phyloP scores from a whole-genome alignment of 2,888 invertebrate genomes.

The Nyleta sp. region DNA sequence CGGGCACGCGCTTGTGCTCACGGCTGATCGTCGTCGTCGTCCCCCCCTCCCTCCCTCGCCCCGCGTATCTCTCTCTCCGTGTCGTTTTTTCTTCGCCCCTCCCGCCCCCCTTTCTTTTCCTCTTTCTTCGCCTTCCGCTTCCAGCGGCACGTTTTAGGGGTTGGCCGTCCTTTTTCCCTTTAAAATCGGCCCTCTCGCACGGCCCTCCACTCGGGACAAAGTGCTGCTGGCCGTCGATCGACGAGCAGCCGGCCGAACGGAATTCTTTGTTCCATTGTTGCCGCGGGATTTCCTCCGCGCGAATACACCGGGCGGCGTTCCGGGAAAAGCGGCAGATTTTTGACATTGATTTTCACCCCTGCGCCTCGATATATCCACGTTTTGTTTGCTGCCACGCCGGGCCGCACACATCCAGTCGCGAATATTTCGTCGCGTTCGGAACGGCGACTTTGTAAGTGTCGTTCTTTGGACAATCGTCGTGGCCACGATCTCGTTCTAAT shows the following conservation, averaged over 20 bases:
- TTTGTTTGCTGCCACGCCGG: constrained; percentile 6
- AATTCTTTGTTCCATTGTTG: constrained; percentile 70
- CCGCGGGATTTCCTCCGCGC: constrained; percentile 68
- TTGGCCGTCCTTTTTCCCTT: constrained; percentile 70
- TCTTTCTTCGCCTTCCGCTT: constrained; percentile 62
- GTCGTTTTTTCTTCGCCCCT: constrained; percentile 20
- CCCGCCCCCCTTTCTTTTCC: constrained; percentile 25
- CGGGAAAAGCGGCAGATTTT: constrained; percentile 71
- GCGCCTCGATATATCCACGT: not conserved
- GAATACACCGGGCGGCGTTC: constrained; percentile 65
- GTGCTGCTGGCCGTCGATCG: constrained; percentile 62
- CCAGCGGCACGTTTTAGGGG: constrained; percentile 66
- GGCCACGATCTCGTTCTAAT: too few relatives aligned
- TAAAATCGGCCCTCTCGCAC: constrained; percentile 68
- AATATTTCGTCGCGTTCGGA: too few relatives aligned
- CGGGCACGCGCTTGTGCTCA: constrained; percentile 79
- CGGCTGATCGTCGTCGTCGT: constrained; percentile 54
- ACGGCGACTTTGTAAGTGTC: too few relatives aligned
- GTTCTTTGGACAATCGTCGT: too few relatives aligned
- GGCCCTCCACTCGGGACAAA: constrained; percentile 30
- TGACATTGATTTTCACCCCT: constrained; percentile 46
- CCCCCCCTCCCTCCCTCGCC: constrained; percentile 24
- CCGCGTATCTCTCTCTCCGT: constrained; percentile 5
- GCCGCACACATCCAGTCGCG: not conserved
- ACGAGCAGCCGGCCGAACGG: constrained; percentile 74